Base-by-base conservation (phyloP, 2,113 vertebrate genomes). In the Recurvirostra avosetta region DNA sequence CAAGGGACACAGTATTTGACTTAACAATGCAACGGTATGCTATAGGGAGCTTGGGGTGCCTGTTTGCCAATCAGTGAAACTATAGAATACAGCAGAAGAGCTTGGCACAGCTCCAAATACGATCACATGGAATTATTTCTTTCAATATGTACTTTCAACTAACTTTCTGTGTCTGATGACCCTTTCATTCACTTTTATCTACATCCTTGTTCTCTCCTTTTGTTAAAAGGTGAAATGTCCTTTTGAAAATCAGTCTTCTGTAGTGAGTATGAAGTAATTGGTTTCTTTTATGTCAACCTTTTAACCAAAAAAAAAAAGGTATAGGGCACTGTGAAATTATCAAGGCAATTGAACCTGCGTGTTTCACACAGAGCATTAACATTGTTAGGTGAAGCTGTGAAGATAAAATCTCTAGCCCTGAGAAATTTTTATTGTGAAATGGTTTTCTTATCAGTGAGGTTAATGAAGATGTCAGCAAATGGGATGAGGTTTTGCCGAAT, bases 401-500 rank as follows among this genome's bases (percentile, higher is more conserved):
- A 98, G 98, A 98, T 98, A 98, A 97, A 95, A 98, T 97, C 97
- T 97, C 50, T 59, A 97, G 75, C 76, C 70, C 83, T 94, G 77
- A 96, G 91, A 97, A 97, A 90, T 97, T 96, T 97, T 97, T 97
- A 96, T 98, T 97, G 95, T 97, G 96, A 98, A 98, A 97, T 96
- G 88, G 96, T 96, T 98, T 98, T 90, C 96, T 98, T 98, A 98
- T 98, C 97, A 96, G 96, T 83, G 73, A 97, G 94, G 97, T 98
- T 98, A 98, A 98, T 98, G 98, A 98, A 98, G 98, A 97, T 97
- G 97, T 98, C 98, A 98, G 97, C 88, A 98, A 98, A 96, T 96
- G 81, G 78, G 92, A 97, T 97, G 93, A 97, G 79, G 76, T 83
- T 97, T 97, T 97, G 82, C 94, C 92, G 97, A 97, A 96, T 92